Conservation (phyloP, 2,113 vertebrate genomes). For the Peromyscus maniculatus region DNA sequence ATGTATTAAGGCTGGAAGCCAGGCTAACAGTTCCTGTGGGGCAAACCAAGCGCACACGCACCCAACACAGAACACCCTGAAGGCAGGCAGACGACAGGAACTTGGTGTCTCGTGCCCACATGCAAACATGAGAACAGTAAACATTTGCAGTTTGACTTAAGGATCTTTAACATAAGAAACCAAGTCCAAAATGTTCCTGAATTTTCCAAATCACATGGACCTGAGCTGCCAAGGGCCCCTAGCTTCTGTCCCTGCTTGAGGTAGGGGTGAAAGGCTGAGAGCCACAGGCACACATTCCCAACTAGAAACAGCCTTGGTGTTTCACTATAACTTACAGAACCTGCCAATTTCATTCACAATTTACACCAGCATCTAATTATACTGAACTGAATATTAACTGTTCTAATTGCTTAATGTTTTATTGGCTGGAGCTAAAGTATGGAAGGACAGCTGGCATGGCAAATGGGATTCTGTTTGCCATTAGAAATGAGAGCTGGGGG, state of each 20-base stretch:
- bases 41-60: neutral
- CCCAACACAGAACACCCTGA: neutral
- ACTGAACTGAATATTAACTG: constrained; percentile 81
- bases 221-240: neutral
- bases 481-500: neutral
- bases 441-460: constrained; percentile 77
- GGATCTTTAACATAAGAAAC: neutral
- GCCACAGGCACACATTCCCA: neutral
- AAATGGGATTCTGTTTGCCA: constrained; percentile 61
- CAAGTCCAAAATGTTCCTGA: neutral
- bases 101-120: neutral
- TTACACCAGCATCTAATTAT: constrained; percentile 80
- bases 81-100: neutral
- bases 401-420: constrained; percentile 79
- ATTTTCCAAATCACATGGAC: neutral
- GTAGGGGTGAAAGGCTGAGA: neutral
- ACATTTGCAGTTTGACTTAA: neutral
- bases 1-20: neutral
- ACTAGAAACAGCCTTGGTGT: constrained; percentile 38
- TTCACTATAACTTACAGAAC: constrained; percentile 63
- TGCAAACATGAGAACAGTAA: neutral
- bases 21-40: neutral
- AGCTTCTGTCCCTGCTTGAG: neutral
- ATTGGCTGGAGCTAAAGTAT: constrained; percentile 65
- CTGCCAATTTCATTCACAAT: constrained; percentile 78